These are phyloP conservation scores for Eucidaris tribuloides DNA, from an alignment of 35 echinoderm and acorn worm genomes.

Conservation along the genomic window DNA sequence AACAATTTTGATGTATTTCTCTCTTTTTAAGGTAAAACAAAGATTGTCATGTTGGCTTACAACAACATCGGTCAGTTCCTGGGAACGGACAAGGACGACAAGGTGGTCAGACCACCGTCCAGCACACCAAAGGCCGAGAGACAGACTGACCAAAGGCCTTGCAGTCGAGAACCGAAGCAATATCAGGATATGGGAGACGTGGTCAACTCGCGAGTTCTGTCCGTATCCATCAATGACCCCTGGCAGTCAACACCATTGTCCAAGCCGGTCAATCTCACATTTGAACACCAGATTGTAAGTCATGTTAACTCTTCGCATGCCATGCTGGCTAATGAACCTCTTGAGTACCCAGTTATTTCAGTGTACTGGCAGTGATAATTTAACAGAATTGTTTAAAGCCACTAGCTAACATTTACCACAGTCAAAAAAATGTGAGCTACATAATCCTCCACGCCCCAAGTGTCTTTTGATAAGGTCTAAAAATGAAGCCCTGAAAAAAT, in stretches of 20 bases:
- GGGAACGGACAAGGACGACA: not conserved
- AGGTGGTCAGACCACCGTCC: not conserved
- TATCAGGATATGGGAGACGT: not conserved
- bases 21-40: slow-evolving; percentile 74
- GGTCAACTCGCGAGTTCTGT: slow-evolving; percentile 87
- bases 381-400: too few species aligned
- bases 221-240: slow-evolving; percentile 71
- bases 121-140: not conserved
- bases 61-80: slow-evolving; percentile 77
- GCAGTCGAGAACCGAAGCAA: not conserved
- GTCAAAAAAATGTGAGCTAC: too few species aligned
- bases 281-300: too few species aligned
- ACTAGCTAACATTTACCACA: too few species aligned
- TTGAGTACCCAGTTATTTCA: too few species aligned
- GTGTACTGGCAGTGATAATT: too few species aligned
- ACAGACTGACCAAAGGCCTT: not conserved
- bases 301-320: too few species aligned
- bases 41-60: slow-evolving; percentile 81
- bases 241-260: slow-evolving; percentile 8
- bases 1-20: too few species aligned
- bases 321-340: too few species aligned
- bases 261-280: slow-evolving; percentile 57
- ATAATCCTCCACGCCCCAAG: too few species aligned
- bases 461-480: too few species aligned
- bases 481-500: too few species aligned